These are phyloP conservation scores for Hermaeophaga mercurialis DNA, from an alignment of 2,888 invertebrate genomes.

Conservation along the genomic window DNA sequence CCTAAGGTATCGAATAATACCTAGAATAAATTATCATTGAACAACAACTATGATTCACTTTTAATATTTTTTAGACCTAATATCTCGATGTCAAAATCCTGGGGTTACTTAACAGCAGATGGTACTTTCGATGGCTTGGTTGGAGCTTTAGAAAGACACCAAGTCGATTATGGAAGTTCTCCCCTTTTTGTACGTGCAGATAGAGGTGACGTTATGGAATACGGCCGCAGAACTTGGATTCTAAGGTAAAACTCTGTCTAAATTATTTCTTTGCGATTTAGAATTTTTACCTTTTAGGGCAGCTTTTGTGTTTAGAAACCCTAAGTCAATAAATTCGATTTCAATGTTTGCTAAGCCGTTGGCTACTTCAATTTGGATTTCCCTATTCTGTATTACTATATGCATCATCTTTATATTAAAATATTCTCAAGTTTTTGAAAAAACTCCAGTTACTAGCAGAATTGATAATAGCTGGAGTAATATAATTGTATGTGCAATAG, in stretches of 20 bases:
- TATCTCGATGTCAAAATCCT: conserved; percentile 42
- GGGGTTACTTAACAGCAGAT: conserved; percentile 48
- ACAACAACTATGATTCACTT: too few species aligned
- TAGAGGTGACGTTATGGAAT: conserved; percentile 45
- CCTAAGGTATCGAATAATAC: too few species aligned
- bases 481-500: conserved; percentile 42
- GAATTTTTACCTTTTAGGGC: conserved; percentile 37
- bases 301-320: conserved; percentile 49
- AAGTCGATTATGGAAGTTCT: conserved; percentile 48
- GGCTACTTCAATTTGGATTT: conserved; percentile 45
- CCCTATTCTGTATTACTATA: conserved; percentile 36
- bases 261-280: neutral
- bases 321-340: conserved; percentile 44
- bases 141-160: conserved; percentile 42
- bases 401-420: conserved; percentile 41
- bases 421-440: conserved; percentile 38
- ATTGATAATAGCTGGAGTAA: conserved; percentile 45
- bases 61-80: conserved; percentile 37
- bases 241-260: conserved; percentile 44
- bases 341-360: conserved; percentile 49
- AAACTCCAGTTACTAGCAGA: conserved; percentile 17
- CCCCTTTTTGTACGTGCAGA: conserved; percentile 48
- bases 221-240: conserved; percentile 49
- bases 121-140: conserved; percentile 51
- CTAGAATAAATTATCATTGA: too few species aligned